These are phyloP conservation scores for Onychomys leucogaster DNA, from an alignment of 2,797 vertebrate genomes.

Conservation along the genomic window DNA sequence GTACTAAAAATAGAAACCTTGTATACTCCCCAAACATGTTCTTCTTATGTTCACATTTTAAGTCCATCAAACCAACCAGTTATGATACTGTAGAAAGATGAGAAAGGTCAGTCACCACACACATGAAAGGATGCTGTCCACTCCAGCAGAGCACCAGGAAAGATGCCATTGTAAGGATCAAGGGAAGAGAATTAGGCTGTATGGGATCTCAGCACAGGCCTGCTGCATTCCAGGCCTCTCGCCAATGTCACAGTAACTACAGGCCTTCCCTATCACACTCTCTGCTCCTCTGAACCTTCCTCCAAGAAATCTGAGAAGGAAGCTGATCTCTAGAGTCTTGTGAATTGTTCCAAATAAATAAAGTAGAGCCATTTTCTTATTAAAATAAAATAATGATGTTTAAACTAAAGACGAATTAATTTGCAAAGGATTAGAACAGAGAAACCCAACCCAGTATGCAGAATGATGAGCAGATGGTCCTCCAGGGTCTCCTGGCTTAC, in stretches of 20 bases:
- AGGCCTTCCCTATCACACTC: neutral
- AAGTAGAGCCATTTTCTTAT: slow-evolving; percentile 1
- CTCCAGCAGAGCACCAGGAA: neutral
- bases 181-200: neutral
- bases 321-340: neutral
- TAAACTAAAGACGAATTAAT: slow-evolving; percentile 43
- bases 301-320: neutral
- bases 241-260: neutral
- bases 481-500: neutral
- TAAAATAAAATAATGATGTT: slow-evolving; percentile 47
- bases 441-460: neutral
- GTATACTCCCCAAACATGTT: neutral
- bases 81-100: neutral
- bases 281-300: neutral
- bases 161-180: neutral
- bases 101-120: neutral
- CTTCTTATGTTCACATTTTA: neutral
- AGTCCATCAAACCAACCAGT: neutral
- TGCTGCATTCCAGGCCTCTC: neutral
- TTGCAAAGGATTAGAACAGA: slow-evolving; percentile 7
- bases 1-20: neutral
- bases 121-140: neutral
- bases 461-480: neutral
- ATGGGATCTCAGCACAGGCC: neutral
- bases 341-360: neutral